These are phyloP conservation scores for Rynchops niger DNA, from an alignment of 2,113 vertebrate species.

Conservation along the genomic window DNA sequence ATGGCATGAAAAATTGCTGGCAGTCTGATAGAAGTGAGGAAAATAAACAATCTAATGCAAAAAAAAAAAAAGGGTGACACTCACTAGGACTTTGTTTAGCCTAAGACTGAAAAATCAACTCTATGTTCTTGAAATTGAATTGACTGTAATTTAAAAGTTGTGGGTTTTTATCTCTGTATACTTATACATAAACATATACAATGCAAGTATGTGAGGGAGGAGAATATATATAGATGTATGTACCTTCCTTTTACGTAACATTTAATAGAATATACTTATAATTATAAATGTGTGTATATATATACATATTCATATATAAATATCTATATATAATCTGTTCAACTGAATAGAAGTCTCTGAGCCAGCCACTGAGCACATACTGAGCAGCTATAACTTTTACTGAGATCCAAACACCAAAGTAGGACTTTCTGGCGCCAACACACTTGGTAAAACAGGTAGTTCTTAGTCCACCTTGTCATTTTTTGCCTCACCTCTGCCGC, in stretches of 20 bases:
- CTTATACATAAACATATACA: not conserved
- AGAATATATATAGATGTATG: not conserved
- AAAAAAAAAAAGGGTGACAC: not conserved
- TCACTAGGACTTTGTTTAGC: not conserved
- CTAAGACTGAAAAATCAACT: not conserved
- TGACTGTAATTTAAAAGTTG: not conserved
- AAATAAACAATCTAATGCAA: not conserved
- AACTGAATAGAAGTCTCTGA: not conserved
- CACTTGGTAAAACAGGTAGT: not conserved
- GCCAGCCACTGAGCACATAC: not conserved
- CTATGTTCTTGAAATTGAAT: not conserved
- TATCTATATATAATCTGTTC: not conserved
- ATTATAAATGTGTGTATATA: not conserved
- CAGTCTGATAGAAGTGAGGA: not conserved
- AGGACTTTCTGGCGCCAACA: not conserved
- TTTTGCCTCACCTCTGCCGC: not conserved
- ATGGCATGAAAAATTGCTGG: not conserved
- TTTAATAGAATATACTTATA: not conserved
- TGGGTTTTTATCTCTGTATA: not conserved
- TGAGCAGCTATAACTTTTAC: not conserved
- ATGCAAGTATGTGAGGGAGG: not conserved
- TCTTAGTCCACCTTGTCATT: not conserved
- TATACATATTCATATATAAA: not conserved
- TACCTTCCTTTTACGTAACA: not conserved
- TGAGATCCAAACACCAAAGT: not conserved